These are phyloP conservation scores for Enteromius viviparus DNA, from an alignment of 2,797 vertebrate species.

Conservation along the genomic window DNA sequence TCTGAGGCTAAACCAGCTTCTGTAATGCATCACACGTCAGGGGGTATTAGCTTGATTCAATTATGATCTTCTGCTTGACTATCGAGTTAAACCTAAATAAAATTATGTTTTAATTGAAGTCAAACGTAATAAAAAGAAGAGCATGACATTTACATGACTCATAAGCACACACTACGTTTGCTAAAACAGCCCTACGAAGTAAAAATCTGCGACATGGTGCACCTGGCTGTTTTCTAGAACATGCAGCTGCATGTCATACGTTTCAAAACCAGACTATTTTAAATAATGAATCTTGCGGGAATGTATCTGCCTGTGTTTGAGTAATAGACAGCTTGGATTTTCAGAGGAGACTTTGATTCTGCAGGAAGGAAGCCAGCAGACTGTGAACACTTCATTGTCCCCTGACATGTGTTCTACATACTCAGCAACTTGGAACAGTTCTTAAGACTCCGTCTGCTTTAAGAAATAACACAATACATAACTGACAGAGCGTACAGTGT, in stretches of 20 bases:
- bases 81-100: conserved; percentile 29
- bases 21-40: conserved; percentile 34
- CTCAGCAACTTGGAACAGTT: conserved; percentile 26
- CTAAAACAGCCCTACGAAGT: neutral
- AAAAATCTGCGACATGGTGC: neutral
- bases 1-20: conserved; percentile 10
- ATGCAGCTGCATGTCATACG: neutral
- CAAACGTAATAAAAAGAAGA: conserved; percentile 15
- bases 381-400: conserved; percentile 43
- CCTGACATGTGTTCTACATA: conserved; percentile 46
- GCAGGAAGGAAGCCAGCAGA: conserved; percentile 60
- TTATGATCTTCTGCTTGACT: conserved; percentile 28
- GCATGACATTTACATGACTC: conserved; percentile 1
- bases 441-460: conserved; percentile 9
- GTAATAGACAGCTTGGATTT: conserved; percentile 50
- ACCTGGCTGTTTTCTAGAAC: neutral
- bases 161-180: neutral
- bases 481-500: neutral
- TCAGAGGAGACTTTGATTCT: conserved; percentile 56
- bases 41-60: conserved; percentile 3
- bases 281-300: conserved; percentile 47
- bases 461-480: conserved; percentile 15
- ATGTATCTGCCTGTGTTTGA: conserved; percentile 58
- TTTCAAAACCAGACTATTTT: neutral
- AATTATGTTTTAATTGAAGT: conserved; percentile 40